These are phyloP conservation scores for Synanthedon vespiformis DNA, from an alignment of 2,888 invertebrate species.

Conservation along the genomic window DNA sequence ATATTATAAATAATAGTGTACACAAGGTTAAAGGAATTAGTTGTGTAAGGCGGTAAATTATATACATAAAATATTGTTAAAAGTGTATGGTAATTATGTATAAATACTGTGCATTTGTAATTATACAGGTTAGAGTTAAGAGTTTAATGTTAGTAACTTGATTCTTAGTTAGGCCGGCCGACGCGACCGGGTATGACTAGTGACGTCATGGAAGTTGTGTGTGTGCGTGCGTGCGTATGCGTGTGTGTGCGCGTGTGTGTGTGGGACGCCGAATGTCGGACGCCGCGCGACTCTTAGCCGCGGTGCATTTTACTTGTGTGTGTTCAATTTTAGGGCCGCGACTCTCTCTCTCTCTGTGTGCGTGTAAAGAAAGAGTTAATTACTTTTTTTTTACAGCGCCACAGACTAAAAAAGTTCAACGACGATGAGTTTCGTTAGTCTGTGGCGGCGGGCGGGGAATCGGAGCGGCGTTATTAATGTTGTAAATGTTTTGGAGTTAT, in stretches of 20 bases:
- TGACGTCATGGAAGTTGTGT: constrained; percentile 4
- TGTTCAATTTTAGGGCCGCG: constrained; percentile 7
- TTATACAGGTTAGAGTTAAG: constrained; percentile 58
- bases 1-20: not conserved
- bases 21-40: not conserved
- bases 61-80: constrained; percentile 50
- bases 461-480: constrained; percentile 27
- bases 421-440: too few relatives aligned
- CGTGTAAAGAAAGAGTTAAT: not conserved
- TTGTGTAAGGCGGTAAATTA: constrained; percentile 18
- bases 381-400: too few relatives aligned
- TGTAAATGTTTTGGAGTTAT: constrained; percentile 45
- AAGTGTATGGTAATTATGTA: constrained; percentile 57
- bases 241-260: constrained; percentile 6
- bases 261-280: constrained; percentile 6
- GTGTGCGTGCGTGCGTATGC: constrained; percentile 7
- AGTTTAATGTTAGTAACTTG: constrained; percentile 51
- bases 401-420: too few relatives aligned
- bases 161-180: constrained; percentile 39
- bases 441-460: constrained; percentile 11
- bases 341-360: not conserved
- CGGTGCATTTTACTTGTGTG: constrained; percentile 9
- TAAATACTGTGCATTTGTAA: constrained; percentile 64
- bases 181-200: constrained; percentile 25
- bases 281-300: constrained; percentile 6